phyloP scores from a whole-genome alignment of 2,113 vertebrate species.

The Marmota monax region DNA sequence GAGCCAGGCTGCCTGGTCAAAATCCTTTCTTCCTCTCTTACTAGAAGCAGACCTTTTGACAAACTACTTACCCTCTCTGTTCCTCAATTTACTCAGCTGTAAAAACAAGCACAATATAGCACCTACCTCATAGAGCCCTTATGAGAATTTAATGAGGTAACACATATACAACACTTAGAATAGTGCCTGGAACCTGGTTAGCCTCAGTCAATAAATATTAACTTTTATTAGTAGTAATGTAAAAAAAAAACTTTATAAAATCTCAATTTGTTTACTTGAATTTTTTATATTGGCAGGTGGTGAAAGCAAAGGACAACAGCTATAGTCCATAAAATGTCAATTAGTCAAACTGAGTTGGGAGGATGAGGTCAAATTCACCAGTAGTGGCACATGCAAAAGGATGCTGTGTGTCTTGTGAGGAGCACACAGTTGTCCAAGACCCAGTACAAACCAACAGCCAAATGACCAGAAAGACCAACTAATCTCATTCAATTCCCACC shows the following conservation, averaged over 20 bases:
- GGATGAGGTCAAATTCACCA: neutral
- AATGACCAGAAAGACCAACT: neutral
- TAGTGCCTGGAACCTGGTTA: neutral
- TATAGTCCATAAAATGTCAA: neutral
- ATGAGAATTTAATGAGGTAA: conserved; percentile 35
- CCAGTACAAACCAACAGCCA: neutral
- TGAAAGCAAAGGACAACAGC: conserved; percentile 53
- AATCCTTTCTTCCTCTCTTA: neutral
- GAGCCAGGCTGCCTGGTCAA: neutral
- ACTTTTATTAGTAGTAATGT: conserved; percentile 49
- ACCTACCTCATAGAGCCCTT: neutral
- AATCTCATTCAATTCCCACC: neutral
- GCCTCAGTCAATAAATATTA: conserved; percentile 15
- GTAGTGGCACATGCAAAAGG: neutral
- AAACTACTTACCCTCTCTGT: neutral
- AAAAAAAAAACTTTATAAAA: conserved; percentile 5
- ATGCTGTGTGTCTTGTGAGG: neutral
- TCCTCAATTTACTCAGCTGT: conserved; percentile 63
- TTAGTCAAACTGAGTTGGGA: neutral
- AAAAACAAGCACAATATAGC: conserved; percentile 34
- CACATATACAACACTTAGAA: conserved; percentile 2
- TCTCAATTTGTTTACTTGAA: conserved; percentile 43
- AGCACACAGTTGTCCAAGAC: neutral
- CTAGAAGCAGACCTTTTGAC: neutral
- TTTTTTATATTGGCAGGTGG: neutral